These are phyloP conservation scores for Coreoperca whiteheadi DNA, from an alignment of 2,113 vertebrate genomes.

Conservation along the genomic window DNA sequence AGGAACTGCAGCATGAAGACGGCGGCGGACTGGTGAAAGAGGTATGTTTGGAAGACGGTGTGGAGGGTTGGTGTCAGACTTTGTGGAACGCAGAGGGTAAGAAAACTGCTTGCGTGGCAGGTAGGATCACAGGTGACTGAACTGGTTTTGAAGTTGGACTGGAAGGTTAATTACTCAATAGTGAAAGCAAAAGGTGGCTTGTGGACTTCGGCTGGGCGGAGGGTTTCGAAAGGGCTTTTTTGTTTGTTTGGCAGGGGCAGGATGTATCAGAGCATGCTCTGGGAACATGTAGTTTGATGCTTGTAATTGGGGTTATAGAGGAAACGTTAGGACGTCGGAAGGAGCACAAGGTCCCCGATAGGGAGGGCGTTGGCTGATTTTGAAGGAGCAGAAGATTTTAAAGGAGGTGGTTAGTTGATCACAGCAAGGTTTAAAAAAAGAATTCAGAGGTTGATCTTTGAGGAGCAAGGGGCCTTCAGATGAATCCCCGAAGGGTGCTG, in stretches of 20 bases:
- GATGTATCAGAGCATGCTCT: not conserved
- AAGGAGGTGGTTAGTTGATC: not conserved
- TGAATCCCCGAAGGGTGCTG: not conserved
- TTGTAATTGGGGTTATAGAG: not conserved
- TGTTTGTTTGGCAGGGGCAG: not conserved
- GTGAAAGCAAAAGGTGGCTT: not conserved
- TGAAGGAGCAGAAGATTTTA: not conserved
- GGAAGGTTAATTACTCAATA: not conserved
- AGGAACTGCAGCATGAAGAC: slow-evolving; percentile 17
- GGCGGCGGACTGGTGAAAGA: not conserved
- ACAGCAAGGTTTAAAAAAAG: not conserved
- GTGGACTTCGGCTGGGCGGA: not conserved
- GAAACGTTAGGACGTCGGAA: not conserved
- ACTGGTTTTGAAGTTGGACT: not conserved
- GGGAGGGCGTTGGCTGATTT: not conserved
- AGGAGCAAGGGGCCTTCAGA: not conserved
- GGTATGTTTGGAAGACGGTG: not conserved
- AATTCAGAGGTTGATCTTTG: not conserved
- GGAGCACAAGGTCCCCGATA: not conserved
- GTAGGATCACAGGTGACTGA: not conserved
- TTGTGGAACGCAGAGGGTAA: not conserved
- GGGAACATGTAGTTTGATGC: not conserved
- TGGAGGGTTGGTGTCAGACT: not conserved
- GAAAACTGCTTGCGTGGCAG: not conserved
- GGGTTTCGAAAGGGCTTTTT: not conserved